These are phyloP conservation scores for Chrysogorgia sp. DNA, from an alignment of 92 coral and sea anemone species.

Conservation along the genomic window DNA sequence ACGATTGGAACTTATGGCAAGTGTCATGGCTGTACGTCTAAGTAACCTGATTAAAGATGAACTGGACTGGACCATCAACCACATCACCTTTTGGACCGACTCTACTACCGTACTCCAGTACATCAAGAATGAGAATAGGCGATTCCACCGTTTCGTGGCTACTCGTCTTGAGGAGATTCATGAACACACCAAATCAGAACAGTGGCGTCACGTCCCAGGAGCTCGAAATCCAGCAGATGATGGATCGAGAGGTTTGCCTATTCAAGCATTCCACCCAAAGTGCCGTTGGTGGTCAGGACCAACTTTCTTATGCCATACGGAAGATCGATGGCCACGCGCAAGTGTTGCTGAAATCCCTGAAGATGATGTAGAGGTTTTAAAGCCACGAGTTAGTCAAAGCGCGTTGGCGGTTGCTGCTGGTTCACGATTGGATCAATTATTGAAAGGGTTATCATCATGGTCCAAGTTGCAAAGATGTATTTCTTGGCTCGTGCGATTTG, in stretches of 20 bases:
- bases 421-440: constrained; percentile 17
- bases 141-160: constrained; percentile 60
- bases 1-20: constrained; percentile 49
- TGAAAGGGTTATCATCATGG: constrained; percentile 32
- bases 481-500: constrained; percentile 36
- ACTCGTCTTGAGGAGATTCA: constrained; percentile 45
- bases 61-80: constrained; percentile 19
- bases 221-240: constrained; percentile 42
- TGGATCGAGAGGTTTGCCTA: constrained; percentile 42
- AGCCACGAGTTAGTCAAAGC: constrained; percentile 25
- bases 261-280: constrained; percentile 28
- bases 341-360: constrained; percentile 45
- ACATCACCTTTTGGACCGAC: constrained; percentile 17
- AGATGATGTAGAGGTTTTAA: constrained; percentile 58
- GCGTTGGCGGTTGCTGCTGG: background rate
- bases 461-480: constrained; percentile 16
- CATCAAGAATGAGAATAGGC: background rate
- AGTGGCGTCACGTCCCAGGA: constrained; percentile 56
- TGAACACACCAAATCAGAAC: constrained; percentile 22
- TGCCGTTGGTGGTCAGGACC: constrained; percentile 55
- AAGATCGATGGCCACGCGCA: constrained; percentile 45
- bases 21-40: constrained; percentile 43
- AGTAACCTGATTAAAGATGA: constrained; percentile 23
- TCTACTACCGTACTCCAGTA: constrained; percentile 14
- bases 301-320: constrained; percentile 44